Base-by-base conservation (phyloP, 1,140 invertebrate genomes). In the Euura lappo region DNA sequence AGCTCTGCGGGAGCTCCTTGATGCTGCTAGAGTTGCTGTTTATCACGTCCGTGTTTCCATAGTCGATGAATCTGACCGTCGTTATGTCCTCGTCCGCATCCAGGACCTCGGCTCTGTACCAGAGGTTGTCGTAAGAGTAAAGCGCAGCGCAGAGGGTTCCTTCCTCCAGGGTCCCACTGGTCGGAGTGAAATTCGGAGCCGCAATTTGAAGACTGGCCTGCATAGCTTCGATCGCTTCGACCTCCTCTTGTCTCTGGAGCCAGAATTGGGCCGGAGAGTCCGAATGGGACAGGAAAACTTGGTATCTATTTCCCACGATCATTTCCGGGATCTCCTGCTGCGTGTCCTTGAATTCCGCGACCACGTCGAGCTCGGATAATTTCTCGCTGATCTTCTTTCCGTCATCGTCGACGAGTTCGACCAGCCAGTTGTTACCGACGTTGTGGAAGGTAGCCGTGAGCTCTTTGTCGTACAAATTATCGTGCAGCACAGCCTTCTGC, bases 81-180 rank as follows among this genome's bases (percentile, higher is more conserved):
- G 91, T 93, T 43, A 93, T 91, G 69, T 92, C 92, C 8, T 89
- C 87, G 74, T 92, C 91, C 0, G 90, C 88, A 76, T 95, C 93
- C 2, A 94, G 88, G n/a, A 96, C 92, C 77, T 92, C 90, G 2
- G 94, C 94, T 76, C 95, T 88, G 79, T 96, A 96, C 95, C 94
- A 97, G 2, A 85, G 82, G 51, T 92, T 90, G 80, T 96, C 93
- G 1, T 91, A 90, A 0, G 90, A 91, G 80, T 93, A 95, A 71
- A 92, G 89, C 0, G 94, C 95, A 47, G 93, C 87, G 82, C 94
- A 96, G 1, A 93, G 79, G 1, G 90, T 89, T 5, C 92, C 92
- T 70, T 91, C 88, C 64, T 92, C 90, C 4, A 89, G 84, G 66
- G 85, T 71, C 4, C 86, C 88, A 64, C 88, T 86, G 2, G 93